Conservation (phyloP, 2,888 invertebrate genomes). For the Agelastica alni region DNA sequence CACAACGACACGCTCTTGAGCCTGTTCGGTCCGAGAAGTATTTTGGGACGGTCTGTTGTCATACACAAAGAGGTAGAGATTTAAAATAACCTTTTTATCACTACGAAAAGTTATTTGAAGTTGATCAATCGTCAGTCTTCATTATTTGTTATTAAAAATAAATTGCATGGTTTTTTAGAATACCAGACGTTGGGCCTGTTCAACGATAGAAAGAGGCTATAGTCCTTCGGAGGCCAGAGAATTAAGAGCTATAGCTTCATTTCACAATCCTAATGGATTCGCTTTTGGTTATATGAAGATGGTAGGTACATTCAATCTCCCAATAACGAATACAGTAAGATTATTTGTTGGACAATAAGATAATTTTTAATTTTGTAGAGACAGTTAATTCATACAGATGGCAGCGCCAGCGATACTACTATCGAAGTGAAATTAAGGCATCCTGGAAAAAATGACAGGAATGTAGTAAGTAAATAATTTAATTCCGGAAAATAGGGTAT, state of each 20-base stretch:
- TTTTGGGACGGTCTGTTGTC: constrained; percentile 85
- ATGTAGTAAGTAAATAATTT: constrained; percentile 70
- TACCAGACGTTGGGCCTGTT: constrained; percentile 79
- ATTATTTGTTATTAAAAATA: background rate
- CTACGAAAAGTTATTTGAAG: too few species aligned
- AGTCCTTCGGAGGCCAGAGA: constrained; percentile 86
- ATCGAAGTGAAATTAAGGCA: constrained; percentile 89
- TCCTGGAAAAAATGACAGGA: constrained; percentile 82
- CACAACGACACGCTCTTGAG: constrained; percentile 84
- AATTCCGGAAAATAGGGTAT: too few species aligned
- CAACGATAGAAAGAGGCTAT: constrained; percentile 83
- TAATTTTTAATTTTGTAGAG: constrained; percentile 60
- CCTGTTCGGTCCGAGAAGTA: constrained; percentile 78
- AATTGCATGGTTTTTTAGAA: constrained; percentile 47
- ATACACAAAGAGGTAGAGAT: constrained; percentile 77
- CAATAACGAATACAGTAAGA: background rate
- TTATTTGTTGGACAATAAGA: background rate
- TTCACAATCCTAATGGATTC: constrained; percentile 86
- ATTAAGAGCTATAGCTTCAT: constrained; percentile 84
- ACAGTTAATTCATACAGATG: constrained; percentile 85
- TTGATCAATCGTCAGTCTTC: too few species aligned
- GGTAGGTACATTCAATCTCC: constrained; percentile 59
- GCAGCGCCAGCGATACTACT: constrained; percentile 84
- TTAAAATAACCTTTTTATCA: too few species aligned
- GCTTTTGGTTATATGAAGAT: constrained; percentile 85